Evolutionary conservation across 2,113 vertebrate species (phyloP).

Genomic region (Burhinus bistriatus): DNA sequence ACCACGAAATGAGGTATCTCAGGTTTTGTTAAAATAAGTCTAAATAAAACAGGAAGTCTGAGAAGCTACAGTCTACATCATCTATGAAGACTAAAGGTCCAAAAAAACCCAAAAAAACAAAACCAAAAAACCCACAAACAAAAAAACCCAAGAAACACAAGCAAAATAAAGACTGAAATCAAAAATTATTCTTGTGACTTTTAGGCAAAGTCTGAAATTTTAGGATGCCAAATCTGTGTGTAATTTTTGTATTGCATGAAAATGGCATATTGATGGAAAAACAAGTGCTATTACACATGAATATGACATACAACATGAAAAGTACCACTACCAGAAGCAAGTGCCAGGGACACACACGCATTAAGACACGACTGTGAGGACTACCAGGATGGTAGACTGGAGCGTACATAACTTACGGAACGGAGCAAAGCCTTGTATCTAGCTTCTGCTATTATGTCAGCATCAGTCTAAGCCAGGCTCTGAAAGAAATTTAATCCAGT

Average conservation of each 20-base stretch:
- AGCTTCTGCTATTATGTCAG: not conserved
- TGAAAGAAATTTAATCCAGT: not conserved
- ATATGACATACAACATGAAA: not conserved
- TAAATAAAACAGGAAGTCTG: not conserved
- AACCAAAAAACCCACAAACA: too few species aligned
- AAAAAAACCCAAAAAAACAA: not conserved
- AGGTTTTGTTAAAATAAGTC: not conserved
- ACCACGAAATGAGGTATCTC: not conserved
- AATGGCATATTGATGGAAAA: not conserved
- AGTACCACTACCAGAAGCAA: not conserved
- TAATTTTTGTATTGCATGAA: not conserved
- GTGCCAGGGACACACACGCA: not conserved
- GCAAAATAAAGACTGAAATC: not conserved
- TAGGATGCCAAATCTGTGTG: not conserved
- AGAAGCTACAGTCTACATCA: not conserved
- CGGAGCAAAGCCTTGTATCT: not conserved
- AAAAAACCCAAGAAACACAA: not conserved
- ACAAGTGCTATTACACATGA: not conserved
- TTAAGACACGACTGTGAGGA: not conserved
- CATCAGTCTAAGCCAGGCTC: not conserved
- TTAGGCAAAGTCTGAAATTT: not conserved
- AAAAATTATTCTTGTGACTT: not conserved
- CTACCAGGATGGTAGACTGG: not conserved
- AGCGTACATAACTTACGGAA: not conserved
- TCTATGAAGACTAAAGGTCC: not conserved